Evolutionary conservation across 2,888 invertebrate species (phyloP), one percentile per base, ranked within the genome.

Genomic region (Eupeodes latifasciatus): DNA sequence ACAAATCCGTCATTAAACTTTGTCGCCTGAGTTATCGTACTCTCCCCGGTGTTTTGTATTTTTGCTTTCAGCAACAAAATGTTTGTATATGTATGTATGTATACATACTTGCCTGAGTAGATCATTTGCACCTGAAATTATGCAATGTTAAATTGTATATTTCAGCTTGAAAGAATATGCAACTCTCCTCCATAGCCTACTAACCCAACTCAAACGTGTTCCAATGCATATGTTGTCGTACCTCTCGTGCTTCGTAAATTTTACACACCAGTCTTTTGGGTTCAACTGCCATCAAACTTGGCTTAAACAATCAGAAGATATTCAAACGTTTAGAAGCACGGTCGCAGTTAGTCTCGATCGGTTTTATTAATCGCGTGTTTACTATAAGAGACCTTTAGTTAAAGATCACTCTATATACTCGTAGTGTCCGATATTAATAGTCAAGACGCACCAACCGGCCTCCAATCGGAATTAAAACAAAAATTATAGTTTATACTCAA

Each of bases 301-400:
- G 59, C 34, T 72, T 59, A 27, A 47, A 59, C 12, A 34, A 19
- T 81, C 76, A 81, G 81, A 78, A 55, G 72, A 74, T 27, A 55
- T 74, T 16, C 27, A 34, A 49, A 62, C 40, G 74, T 85, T 67
- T 74, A 11, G 11, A 34, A 61, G 62, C 14, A 62, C 85, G 49
- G 81, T 19, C 62, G 67, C 34, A 77, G 27, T 49, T 40, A 51
- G 53, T 67, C 27, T 40, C 19, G 19, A 61, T 59, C 16, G 66
- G 51, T 49, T 80, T 34, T 44, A 36, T 14, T 40, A 11, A 27
- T 53, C 59, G 72, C 75, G 66, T 67, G 76, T 36, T 61, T 53
- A 11, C 10, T 9, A 4, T 7, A n/a, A n/a, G 16, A 14, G 36
- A 7, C 2, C 34, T 27, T 27, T 27, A 19, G 7, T 10, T 44